Percentiles rank a stretch among this genome's conserved stretches.
These are phyloP conservation scores for Eulemur macaco DNA, from an alignment of 2,113 vertebrate genomes.

Conservation along the genomic window DNA sequence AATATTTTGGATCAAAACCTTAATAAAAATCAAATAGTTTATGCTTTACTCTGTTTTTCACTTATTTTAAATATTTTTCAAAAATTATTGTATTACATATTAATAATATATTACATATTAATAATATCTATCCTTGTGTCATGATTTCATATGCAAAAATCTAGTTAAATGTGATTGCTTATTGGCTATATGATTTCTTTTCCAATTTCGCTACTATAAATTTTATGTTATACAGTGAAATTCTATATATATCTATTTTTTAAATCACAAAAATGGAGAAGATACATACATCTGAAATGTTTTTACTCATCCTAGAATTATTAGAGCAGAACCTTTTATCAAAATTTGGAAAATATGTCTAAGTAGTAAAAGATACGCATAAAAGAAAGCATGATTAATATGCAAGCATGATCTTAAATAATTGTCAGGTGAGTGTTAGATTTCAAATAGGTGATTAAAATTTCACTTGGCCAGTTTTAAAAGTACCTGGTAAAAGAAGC, in stretches of 20 bases:
- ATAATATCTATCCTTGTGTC: not conserved
- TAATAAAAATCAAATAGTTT: not conserved
- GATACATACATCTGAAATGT: not conserved
- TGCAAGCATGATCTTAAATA: not conserved
- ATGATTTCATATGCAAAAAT: not conserved
- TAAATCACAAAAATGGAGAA: not conserved
- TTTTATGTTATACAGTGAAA: not conserved
- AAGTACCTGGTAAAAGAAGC: conserved; percentile 13
- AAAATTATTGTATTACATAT: not conserved
- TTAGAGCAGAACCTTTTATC: not conserved
- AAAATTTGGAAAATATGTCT: not conserved
- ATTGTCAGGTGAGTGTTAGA: not conserved
- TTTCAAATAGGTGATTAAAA: conserved; percentile 17
- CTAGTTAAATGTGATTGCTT: not conserved
- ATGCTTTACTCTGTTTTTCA: not conserved
- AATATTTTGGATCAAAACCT: not conserved
- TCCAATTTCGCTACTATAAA: not conserved
- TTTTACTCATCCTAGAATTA: not conserved
- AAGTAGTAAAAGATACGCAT: not conserved
- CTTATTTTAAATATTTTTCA: not conserved
- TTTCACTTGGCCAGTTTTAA: not conserved
- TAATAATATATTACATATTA: not conserved
- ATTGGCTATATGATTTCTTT: not conserved
- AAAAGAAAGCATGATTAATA: not conserved
- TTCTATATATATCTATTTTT: not conserved